phyloP scores from a whole-genome alignment of 2,797 vertebrate genomes.

The Lepus oiostolus region DNA sequence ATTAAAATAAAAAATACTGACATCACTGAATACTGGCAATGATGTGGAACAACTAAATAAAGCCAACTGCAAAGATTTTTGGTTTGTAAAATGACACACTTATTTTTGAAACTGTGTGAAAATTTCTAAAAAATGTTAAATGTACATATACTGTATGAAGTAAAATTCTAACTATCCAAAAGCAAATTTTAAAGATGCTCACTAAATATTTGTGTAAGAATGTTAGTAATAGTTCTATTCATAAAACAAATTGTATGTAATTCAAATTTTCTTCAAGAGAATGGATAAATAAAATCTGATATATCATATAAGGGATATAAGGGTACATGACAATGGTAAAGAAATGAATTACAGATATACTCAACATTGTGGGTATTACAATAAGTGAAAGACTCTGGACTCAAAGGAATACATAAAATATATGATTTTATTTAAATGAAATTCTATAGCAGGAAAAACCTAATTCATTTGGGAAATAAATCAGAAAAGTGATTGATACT shows the following conservation, averaged over 20 bases:
- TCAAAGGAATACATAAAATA: background rate
- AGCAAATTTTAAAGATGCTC: background rate
- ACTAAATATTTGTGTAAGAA: background rate
- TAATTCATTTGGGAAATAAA: background rate
- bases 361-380: background rate
- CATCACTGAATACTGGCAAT: slow-evolving; percentile 3
- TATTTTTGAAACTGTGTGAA: background rate
- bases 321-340: background rate
- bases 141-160: background rate
- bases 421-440: background rate
- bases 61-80: background rate
- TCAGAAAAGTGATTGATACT: background rate
- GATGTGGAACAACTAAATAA: background rate
- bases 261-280: background rate
- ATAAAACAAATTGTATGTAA: background rate
- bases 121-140: slow-evolving; percentile 2
- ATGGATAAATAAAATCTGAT: background rate
- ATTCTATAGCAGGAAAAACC: background rate
- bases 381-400: background rate
- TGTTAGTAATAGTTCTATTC: background rate
- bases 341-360: background rate
- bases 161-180: background rate
- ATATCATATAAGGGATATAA: background rate
- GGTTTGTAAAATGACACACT: background rate
- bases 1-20: background rate